phyloP scores from a whole-genome alignment of 2,888 invertebrate species.

The Drosophila seclusa region DNA sequence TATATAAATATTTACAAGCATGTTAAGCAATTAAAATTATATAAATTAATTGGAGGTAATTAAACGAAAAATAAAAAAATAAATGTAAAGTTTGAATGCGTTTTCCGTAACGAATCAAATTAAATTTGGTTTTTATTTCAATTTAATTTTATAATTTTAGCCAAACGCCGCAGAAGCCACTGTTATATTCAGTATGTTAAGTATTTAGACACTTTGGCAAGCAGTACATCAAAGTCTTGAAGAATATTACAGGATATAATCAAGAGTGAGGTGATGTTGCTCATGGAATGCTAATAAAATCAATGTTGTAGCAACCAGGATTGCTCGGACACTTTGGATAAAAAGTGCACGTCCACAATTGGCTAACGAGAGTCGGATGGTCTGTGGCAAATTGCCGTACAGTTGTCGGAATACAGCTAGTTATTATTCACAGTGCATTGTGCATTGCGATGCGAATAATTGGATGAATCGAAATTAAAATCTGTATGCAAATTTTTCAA shows the following conservation, averaged over 20 bases:
- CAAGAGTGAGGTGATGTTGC: not conserved
- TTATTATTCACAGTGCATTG: constrained; percentile 27
- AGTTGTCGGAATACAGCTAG: constrained; percentile 14
- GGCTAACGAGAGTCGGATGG: constrained; percentile 37
- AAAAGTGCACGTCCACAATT: constrained; percentile 13
- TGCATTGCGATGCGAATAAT: constrained; percentile 11
- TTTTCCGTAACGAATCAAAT: not conserved
- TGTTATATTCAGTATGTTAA: not conserved
- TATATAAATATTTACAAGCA: not conserved
- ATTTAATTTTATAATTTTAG: not conserved
- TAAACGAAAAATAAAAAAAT: not conserved
- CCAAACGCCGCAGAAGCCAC: not conserved
- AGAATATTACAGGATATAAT: not conserved
- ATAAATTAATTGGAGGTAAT: not conserved
- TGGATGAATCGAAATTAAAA: constrained; percentile 14
- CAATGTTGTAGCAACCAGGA: constrained; percentile 16
- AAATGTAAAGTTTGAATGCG: not conserved
- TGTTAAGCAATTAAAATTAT: not conserved
- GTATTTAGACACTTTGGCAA: not conserved
- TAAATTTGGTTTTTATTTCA: not conserved
- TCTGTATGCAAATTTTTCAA: not conserved
- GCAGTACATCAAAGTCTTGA: not conserved
- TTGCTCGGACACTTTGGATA: constrained; percentile 2
- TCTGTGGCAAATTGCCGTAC: constrained; percentile 32
- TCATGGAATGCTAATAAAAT: constrained; percentile 29